phyloP scores from a whole-genome alignment of 2,797 vertebrate genomes.

The Buceros bicornis region DNA sequence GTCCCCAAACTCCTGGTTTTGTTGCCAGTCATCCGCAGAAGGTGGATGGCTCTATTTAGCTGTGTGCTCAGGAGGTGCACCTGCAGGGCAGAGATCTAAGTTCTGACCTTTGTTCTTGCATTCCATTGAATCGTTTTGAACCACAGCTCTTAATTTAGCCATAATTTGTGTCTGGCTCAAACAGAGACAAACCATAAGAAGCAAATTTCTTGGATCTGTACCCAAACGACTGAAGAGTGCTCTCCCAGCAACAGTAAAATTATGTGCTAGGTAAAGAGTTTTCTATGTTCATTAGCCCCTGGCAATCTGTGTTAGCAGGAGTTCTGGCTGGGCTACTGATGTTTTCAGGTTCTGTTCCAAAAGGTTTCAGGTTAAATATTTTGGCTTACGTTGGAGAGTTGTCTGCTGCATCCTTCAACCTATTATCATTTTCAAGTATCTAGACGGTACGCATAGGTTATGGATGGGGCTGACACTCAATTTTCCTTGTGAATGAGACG shows the following conservation, averaged over 20 bases:
- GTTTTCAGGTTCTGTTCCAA: slow-evolving; percentile 73
- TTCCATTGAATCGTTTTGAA: slow-evolving; percentile 38
- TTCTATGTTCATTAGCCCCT: slow-evolving; percentile 68
- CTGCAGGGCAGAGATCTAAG: neutral
- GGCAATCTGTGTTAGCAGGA: slow-evolving; percentile 69
- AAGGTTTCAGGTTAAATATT: slow-evolving; percentile 73
- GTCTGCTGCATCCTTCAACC: slow-evolving; percentile 72
- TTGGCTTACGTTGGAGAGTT: slow-evolving; percentile 68
- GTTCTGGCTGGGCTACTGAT: slow-evolving; percentile 70
- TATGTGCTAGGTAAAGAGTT: slow-evolving; percentile 59
- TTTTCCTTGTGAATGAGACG: slow-evolving; percentile 75
- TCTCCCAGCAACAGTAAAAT: slow-evolving; percentile 70
- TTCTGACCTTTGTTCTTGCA: neutral
- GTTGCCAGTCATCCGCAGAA: neutral
- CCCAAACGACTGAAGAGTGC: slow-evolving; percentile 42
- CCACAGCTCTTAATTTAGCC: slow-evolving; percentile 43
- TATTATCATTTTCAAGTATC: slow-evolving; percentile 74
- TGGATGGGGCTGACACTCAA: slow-evolving; percentile 73
- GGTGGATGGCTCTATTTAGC: neutral
- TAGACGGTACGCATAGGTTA: slow-evolving; percentile 72
- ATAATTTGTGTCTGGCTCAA: slow-evolving; percentile 57
- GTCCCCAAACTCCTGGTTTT: neutral
- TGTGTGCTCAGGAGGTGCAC: neutral
- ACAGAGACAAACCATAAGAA: slow-evolving; percentile 33
- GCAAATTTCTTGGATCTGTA: slow-evolving; percentile 65